Percentiles rank a stretch among this genome's conserved stretches.
These are phyloP conservation scores for Choristoneura fumiferana DNA, from an alignment of 1,140 invertebrate genomes.

Conservation along the genomic window DNA sequence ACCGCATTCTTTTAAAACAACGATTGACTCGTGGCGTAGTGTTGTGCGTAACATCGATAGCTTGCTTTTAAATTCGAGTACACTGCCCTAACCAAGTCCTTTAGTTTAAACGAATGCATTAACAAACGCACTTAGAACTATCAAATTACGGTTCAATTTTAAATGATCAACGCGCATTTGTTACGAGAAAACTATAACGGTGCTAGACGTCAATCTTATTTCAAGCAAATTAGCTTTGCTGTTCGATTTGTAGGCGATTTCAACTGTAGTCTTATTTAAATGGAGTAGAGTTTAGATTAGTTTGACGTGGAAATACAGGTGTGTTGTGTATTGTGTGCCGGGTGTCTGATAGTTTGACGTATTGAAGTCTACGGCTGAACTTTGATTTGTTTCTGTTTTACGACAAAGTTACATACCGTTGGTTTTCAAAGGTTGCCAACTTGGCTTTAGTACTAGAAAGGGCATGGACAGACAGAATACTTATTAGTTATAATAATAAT, in stretches of 20 bases:
- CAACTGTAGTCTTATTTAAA: constrained; percentile 31
- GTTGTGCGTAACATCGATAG: constrained; percentile 42
- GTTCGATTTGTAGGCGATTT: constrained; percentile 24
- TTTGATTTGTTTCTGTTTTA: constrained; percentile 31
- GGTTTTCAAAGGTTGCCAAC: no score
- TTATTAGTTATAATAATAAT: no score
- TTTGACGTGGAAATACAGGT: constrained; percentile 3
- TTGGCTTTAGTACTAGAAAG: no score
- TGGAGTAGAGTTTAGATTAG: constrained; percentile 33
- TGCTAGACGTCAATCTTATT: constrained; percentile 47
- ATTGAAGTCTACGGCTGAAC: constrained; percentile 30
- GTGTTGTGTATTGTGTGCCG: constrained; percentile 23
- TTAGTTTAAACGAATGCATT: background rate
- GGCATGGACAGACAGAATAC: no score
- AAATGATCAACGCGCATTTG: background rate
- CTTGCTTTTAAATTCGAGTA: constrained; percentile 23
- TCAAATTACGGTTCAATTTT: background rate
- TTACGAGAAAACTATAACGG: constrained; percentile 34
- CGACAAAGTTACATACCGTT: background rate
- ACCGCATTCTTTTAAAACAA: constrained; percentile 47
- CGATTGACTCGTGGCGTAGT: constrained; percentile 34
- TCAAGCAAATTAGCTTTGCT: constrained; percentile 43
- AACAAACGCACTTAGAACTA: no score
- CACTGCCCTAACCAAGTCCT: constrained; percentile 36
- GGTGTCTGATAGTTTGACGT: constrained; percentile 40